Conservation (phyloP, 2,113 vertebrate genomes). For the Pampusana beccarii region DNA sequence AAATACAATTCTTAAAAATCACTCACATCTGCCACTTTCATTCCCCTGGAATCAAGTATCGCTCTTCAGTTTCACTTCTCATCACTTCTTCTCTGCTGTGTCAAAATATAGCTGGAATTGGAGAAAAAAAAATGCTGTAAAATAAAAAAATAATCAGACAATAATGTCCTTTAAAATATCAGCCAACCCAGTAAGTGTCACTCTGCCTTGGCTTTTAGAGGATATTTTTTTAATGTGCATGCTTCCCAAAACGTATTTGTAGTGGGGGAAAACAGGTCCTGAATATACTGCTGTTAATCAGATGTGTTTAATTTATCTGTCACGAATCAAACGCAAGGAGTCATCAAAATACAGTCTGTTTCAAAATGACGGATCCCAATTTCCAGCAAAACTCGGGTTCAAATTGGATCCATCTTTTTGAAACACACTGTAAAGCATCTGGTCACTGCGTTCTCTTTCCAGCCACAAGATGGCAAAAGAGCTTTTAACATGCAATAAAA, state of each 20-base stretch:
- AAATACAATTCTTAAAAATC: background rate
- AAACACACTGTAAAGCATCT: background rate
- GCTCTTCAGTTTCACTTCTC: background rate
- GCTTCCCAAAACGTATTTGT: background rate
- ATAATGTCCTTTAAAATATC: background rate
- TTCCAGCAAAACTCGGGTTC: too few species aligned
- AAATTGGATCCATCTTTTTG: too few species aligned
- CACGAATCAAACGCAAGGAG: rapidly evolving
- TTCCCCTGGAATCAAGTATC: background rate
- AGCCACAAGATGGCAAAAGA: conserved; percentile 75
- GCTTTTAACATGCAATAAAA: conserved; percentile 1
- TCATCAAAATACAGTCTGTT: too few species aligned
- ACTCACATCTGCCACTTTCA: background rate
- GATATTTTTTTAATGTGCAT: background rate
- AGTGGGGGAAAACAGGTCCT: background rate
- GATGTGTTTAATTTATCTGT: background rate
- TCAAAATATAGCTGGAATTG: background rate
- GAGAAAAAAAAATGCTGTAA: background rate
- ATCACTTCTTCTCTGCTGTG: background rate
- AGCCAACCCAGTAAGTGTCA: background rate
- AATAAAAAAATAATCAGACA: background rate
- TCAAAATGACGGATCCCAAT: too few species aligned
- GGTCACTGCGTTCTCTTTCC: background rate
- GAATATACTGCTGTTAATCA: background rate
- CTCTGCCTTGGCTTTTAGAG: background rate